These are phyloP conservation scores for Cataglyphis hispanica DNA, from an alignment of 1,140 invertebrate species.

Conservation along the genomic window DNA sequence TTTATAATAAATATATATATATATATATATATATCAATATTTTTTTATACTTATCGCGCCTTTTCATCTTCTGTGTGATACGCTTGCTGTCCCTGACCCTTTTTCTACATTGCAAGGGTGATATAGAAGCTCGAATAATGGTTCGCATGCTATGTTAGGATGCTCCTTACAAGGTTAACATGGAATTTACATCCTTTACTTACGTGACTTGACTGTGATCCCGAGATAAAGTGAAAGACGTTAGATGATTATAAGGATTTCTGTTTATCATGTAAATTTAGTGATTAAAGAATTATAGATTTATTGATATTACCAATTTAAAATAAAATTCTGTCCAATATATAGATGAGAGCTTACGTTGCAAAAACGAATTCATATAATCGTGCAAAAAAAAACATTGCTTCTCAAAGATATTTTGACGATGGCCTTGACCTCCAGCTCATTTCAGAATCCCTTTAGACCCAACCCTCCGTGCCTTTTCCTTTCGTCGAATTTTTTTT, in stretches of 20 bases:
- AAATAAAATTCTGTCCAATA: not conserved
- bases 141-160: slow-evolving; percentile 45
- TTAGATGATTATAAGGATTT: not conserved
- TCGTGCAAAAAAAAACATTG: not conserved
- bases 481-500: not conserved
- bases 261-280: not conserved
- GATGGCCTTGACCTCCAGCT: not conserved
- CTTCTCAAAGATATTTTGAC: not conserved
- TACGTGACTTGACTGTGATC: not conserved
- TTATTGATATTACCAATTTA: not conserved
- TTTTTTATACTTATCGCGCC: slow-evolving; percentile 31
- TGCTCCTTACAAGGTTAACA: slow-evolving; percentile 19
- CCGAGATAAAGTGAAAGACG: not conserved
- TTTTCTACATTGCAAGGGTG: not conserved
- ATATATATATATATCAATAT: no score
- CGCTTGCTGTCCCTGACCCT: slow-evolving; percentile 65
- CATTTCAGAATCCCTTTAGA: not conserved
- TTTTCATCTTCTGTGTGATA: slow-evolving; percentile 57
- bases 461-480: not conserved
- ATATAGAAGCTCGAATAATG: not conserved
- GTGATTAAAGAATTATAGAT: not conserved
- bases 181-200: slow-evolving; percentile 22
- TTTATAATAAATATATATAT: not conserved
- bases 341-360: not conserved
- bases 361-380: not conserved